A percentile compares a stretch with the other conserved stretches of the same genome.
Conservation (phyloP, 2,113 vertebrate species). For the Hydropotes inermis region DNA sequence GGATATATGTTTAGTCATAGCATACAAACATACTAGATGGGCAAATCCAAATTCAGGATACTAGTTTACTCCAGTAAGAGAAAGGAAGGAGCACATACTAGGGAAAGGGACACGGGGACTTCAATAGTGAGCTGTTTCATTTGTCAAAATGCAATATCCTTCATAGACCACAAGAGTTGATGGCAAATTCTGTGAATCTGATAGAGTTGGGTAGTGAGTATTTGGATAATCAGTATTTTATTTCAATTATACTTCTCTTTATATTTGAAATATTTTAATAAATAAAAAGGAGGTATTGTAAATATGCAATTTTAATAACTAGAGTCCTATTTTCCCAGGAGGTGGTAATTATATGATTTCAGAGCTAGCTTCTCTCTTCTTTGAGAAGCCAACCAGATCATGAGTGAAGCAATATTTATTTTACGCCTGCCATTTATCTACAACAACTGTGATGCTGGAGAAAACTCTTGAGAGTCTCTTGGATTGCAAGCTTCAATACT, state of each 20-base stretch:
- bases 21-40: background rate
- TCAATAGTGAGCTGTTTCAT: background rate
- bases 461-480: background rate
- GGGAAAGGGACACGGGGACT: background rate
- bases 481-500: background rate
- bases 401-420: background rate
- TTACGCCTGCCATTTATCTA: background rate
- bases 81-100: background rate
- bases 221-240: background rate
- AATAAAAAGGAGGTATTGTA: background rate
- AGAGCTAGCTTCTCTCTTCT: background rate
- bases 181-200: background rate
- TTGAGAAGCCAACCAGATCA: background rate
- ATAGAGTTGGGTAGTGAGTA: background rate
- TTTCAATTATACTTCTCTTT: background rate
- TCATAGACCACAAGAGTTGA: background rate
- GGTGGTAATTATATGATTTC: background rate
- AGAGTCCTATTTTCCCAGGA: background rate
- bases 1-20: background rate
- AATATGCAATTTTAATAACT: background rate
- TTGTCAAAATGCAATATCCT: background rate
- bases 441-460: background rate
- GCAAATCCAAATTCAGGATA: background rate
- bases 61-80: background rate
- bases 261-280: conserved; percentile 5